Conservation (phyloP, 2,797 vertebrate species). For the Sebastolobus altivelis region DNA sequence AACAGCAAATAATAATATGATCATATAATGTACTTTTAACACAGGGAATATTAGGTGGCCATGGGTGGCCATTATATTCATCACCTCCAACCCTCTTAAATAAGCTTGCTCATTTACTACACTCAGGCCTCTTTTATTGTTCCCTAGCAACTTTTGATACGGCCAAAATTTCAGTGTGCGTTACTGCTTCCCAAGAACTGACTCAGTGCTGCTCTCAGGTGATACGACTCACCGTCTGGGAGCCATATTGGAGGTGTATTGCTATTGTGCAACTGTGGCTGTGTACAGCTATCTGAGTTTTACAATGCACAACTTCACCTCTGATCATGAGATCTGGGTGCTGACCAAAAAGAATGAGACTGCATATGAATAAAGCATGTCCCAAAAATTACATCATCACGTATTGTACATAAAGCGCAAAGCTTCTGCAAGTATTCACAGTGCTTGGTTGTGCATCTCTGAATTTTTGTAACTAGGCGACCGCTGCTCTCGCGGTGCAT, state of each 20-base stretch:
- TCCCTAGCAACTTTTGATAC: conserved; percentile 18
- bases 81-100: conserved; percentile 36
- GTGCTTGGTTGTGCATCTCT: too few relatives aligned
- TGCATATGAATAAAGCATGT: too few relatives aligned
- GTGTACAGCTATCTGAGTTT: neutral
- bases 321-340: neutral
- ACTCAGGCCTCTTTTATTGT: conserved; percentile 12
- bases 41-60: conserved; percentile 28
- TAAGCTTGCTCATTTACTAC: conserved; percentile 51
- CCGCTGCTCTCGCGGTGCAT: too few relatives aligned
- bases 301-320: neutral
- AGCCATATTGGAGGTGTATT: neutral
- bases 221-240: neutral
- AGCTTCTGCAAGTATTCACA: too few relatives aligned
- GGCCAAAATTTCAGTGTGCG: conserved; percentile 31
- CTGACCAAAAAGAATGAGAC: neutral
- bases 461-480: too few relatives aligned
- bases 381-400: too few relatives aligned
- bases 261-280: conserved; percentile 16
- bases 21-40: neutral
- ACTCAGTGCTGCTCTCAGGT: conserved; percentile 19
- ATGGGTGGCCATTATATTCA: conserved; percentile 38
- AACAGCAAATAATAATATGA: neutral
- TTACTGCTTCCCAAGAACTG: conserved; percentile 19
- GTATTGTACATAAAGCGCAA: too few relatives aligned